Base-by-base conservation (phyloP, 2,888 invertebrate species). In the Gandaritis pyraliata region DNA sequence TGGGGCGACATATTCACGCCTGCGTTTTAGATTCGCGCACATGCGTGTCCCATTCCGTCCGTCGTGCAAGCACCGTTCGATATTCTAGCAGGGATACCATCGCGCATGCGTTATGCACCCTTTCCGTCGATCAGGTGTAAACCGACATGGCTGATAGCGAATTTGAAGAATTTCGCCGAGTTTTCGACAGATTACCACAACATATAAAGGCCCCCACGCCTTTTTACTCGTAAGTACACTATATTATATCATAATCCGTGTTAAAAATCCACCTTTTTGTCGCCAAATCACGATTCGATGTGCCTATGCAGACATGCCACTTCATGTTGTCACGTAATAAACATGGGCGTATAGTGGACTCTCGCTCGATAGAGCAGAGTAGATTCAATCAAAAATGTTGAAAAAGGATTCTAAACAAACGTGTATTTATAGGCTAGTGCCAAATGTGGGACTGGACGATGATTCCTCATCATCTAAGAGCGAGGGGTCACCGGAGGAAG, bases 141-240 rank as follows among this genome's bases (percentile, higher is more conserved):
- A 89, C 83, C 93, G 93, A 93, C 92, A 98, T 98, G 97, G 97
- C 97, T 80, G 98, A 98, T 94, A 96, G 95, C 87, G 97, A 98
- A 92, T 98, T 97, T 92, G 97, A 98, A 91, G 97, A 98, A 94
- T 97, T 98, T 93, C 95, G 96, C 80, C 95, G 96, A 80, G 95
- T 95, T 86, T 97, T 97, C 88, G 96, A 97, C 80, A 94, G 95
- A 90, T 92, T 96, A 85, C 95, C 96, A 64, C 96, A 96, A 83
- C 95, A 95, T 78, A 94, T 95, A 71, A 96, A 95, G 84, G 95
- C 95, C 53, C 95, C 97, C 57, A 94, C 96, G 74, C 96, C 96
- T 61, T 97, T 96, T 90, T 98, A 97, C 89, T 97, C 97, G 97
- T 97, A 94, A 97, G 97, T 95, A 74, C 59, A 75, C 45, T 46